Evolutionary conservation across 2,113 vertebrate species (phyloP).

Genomic region (Cyanoderma ruficeps): DNA sequence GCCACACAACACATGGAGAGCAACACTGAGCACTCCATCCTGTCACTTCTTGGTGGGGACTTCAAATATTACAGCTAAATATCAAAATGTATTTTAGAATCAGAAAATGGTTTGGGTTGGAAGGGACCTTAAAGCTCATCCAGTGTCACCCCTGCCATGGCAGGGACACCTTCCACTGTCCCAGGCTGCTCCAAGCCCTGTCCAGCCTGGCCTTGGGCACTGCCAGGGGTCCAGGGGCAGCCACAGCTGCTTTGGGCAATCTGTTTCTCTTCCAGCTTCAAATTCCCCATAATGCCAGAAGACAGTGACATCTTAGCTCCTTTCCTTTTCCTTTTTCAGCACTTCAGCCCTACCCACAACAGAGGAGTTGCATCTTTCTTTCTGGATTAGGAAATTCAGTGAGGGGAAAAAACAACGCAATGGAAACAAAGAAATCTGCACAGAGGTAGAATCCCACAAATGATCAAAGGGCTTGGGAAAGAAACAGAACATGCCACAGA

Average conservation of each 20-base stretch:
- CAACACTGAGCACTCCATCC: background rate
- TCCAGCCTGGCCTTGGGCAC: background rate
- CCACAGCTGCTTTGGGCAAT: background rate
- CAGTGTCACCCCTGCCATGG: background rate
- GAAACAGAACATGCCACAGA: background rate
- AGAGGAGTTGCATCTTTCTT: background rate
- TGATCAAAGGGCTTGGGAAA: background rate
- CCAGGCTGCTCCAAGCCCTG: background rate
- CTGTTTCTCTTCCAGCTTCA: background rate
- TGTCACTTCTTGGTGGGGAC: rapidly evolving
- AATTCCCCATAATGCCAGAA: rapidly evolving
- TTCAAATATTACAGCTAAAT: background rate
- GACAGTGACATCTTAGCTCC: background rate
- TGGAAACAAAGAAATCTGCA: background rate
- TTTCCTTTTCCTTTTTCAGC: too few relatives aligned
- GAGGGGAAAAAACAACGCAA: too few relatives aligned
- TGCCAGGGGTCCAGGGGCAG: background rate
- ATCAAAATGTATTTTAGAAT: background rate
- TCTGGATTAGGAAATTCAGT: background rate
- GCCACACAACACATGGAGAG: rapidly evolving
- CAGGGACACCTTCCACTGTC: background rate
- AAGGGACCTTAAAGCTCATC: background rate
- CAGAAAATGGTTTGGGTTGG: background rate
- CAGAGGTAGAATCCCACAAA: background rate
- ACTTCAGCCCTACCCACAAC: background rate